Evolutionary conservation across 2,113 vertebrate genomes (phyloP), one percentile per base, ranked within the genome.

Genomic region (Sceloporus undulatus): DNA sequence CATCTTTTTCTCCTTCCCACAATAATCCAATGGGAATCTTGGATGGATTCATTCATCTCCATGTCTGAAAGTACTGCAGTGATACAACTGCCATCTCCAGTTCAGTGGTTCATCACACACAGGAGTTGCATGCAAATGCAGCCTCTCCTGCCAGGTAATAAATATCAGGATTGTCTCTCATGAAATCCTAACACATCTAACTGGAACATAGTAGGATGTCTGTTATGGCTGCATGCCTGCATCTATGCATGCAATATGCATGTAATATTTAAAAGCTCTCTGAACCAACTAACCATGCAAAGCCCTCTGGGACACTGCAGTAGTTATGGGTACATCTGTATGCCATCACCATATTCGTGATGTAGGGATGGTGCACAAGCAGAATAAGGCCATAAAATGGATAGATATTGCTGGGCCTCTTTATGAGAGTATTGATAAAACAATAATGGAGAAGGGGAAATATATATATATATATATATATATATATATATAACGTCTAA

Each of bases 371-470:
- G n/a, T 73, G 68, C 68, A 74, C 48, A 73, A 81, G 85, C 66
- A 87, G 66, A 73, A 74, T 25, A 54, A 73, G 78, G 66, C 66
- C 14, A 10, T 87, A 71, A 87, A 80, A 73, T 11, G n/a, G 78
- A 74, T 87, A 59, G 68, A 81, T 81, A 73, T 40, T 81, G 42
- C 77, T 62, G 29, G 27, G 82, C 29, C 21, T 56, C 68, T 74
- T 84, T 73, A 84, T 84, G 76, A 59, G 21, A 87, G 71, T 87
- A 79, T 81, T 87, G 85, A 81, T 87, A 87, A 74, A 87, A 54
- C 85, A 73, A 73, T 81, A 79, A 59, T 73, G 52, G 66, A 59
- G 78, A 73, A 81, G 54, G 56, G n/a, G 29, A 80, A 79, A 34
- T 1, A 78, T 16, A 79, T 34, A 34, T 34, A 34, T 34, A 48